phyloP scores from a whole-genome alignment of 1,140 invertebrate genomes.

The Sogatella furcifera region DNA sequence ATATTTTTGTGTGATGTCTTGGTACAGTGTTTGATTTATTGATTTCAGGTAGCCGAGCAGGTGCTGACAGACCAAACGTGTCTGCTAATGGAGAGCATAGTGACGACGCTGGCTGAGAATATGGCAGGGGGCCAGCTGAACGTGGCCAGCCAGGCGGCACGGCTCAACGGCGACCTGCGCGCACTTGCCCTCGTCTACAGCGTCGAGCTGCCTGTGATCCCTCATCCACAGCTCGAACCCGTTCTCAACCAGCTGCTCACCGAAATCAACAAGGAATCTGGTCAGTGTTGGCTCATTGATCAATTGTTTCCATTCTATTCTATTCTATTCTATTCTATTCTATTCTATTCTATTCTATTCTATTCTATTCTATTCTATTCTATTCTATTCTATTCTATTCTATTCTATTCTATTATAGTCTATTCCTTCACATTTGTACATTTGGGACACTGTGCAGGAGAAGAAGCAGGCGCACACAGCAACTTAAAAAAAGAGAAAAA shows the following conservation, averaged over 20 bases:
- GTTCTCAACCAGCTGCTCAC: slow-evolving; percentile 10
- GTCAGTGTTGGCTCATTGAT: background rate
- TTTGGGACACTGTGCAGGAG: no score
- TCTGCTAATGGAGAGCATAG: slow-evolving; percentile 43
- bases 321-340: no score
- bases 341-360: no score
- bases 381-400: no score
- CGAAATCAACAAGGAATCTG: slow-evolving; percentile 4
- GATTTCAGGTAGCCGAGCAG: slow-evolving; percentile 39
- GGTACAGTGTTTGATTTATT: no score
- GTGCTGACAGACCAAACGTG: slow-evolving; percentile 47
- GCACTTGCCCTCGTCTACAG: slow-evolving; percentile 37
- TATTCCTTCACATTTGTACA: no score
- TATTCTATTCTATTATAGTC: no score
- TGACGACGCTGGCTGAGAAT: slow-evolving; percentile 40
- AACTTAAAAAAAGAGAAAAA: no score
- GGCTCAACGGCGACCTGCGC: slow-evolving; percentile 42
- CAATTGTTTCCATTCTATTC: no score
- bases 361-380: no score
- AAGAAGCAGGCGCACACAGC: no score
- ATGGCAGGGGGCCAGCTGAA: slow-evolving; percentile 35
- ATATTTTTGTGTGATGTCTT: no score
- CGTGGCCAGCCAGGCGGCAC: slow-evolving; percentile 33
- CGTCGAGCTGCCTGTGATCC: slow-evolving; percentile 9
- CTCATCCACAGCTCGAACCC: slow-evolving; percentile 9